Evolutionary conservation across 2,113 vertebrate species (phyloP), one percentile per base, ranked within the genome.

Genomic region (Collichthys lucidus): DNA sequence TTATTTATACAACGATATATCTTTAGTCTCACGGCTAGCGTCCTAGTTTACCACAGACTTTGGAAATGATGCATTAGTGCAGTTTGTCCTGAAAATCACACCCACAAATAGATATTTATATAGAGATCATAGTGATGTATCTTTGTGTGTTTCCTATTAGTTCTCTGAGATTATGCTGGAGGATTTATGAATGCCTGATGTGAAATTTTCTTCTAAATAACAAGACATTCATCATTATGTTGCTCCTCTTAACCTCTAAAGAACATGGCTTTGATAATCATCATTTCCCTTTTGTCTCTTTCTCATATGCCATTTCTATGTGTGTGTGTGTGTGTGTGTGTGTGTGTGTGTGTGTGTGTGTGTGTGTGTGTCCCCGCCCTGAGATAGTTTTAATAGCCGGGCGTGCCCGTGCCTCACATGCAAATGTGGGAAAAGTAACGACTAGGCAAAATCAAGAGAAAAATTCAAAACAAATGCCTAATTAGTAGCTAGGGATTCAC

Each of bases 381-480:
- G 56, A 80, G 82, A 86, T 82, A 66, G 74, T 88, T 89, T 87
- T 77, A 88, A 91, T 77, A 63, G 71, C 80, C 87, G 83, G 91
- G 91, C 55, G 87, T 87, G 72, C 73, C 82, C 4, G 16, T 20
- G 49, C 84, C 81, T 88, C 80, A 78, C 91, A 92, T 92, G 87
- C 86, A 91, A 91, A 93, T 90, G 91, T 87, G 85, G 85, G 80
- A 62, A 88, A 83, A 82, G 83, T 69, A 87, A 90, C 62, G 14
- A 89, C 73, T 60, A 78, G 77, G 74, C 64, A 66, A 89, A 89
- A 87, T 86, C 71, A 80, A 87, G 64, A 81, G 66, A 86, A 53
- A 89, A 74, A 92, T 80, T 92, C 88, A 86, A 91, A 92, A 92
- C 88, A 92, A 92, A 92, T 90, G 89, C 75, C 67, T 92, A 93